Percentiles rank a stretch among this genome's conserved stretches.
Evolutionary conservation across 2,888 invertebrate genomes (phyloP).

Genomic region (Brachylomia viminalis): DNA sequence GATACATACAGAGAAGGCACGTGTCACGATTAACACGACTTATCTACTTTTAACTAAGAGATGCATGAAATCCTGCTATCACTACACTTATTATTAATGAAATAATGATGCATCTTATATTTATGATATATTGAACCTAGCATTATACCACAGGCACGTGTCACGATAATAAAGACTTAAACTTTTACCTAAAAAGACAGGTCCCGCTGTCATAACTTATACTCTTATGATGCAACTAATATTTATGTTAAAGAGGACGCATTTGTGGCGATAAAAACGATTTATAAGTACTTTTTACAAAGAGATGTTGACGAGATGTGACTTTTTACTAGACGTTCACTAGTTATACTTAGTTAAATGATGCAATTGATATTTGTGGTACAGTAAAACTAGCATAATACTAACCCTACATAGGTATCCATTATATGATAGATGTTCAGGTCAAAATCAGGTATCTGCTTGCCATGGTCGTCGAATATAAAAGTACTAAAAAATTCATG

Average conservation of each 20-base stretch:
- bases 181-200: background rate
- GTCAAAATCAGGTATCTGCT: background rate
- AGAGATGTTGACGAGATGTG: no score
- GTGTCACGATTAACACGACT: background rate
- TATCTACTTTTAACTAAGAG: background rate
- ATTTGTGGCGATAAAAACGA: no score
- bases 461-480: no score
- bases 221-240: no score
- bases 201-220: no score
- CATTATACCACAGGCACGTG: no score
- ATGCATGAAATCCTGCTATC: background rate
- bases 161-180: background rate
- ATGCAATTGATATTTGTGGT: slow-evolving; percentile 2
- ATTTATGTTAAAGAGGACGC: no score
- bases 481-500: background rate
- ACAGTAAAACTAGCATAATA: background rate
- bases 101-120: background rate
- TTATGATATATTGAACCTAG: background rate
- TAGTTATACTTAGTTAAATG: no score
- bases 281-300: no score
- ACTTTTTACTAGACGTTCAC: no score
- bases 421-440: background rate
- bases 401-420: no score
- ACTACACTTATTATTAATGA: no score
- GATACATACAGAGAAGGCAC: background rate